These are phyloP conservation scores for Myotis planiceps DNA, from an alignment of 2,797 vertebrate species.

Conservation along the genomic window DNA sequence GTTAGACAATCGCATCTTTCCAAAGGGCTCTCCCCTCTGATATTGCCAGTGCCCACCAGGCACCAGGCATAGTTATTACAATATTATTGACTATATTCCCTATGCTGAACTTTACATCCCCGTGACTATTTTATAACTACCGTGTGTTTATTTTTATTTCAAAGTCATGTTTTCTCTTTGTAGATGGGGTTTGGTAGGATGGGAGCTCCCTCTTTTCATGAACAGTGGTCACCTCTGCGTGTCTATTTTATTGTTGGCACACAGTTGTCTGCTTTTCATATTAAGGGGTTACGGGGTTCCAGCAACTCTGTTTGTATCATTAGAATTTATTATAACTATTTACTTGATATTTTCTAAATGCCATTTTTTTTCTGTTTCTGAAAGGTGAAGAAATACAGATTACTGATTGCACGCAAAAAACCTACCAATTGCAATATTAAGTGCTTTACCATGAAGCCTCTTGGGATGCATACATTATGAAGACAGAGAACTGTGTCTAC, in stretches of 20 bases:
- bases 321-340: neutral
- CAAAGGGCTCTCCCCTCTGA: neutral
- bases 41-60: neutral
- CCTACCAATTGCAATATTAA: slow-evolving; percentile 19
- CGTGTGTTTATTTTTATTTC: neutral
- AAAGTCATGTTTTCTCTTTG: neutral
- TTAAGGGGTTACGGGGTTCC: neutral
- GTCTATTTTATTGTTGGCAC: neutral
- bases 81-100: neutral
- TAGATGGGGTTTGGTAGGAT: neutral
- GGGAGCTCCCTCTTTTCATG: neutral
- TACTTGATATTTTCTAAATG: slow-evolving; percentile 22
- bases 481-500: slow-evolving; percentile 24
- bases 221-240: neutral
- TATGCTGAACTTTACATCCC: neutral
- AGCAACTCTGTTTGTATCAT: neutral
- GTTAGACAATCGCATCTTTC: neutral
- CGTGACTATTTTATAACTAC: neutral
- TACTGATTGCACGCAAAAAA: neutral
- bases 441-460: slow-evolving; percentile 24
- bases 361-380: slow-evolving; percentile 15
- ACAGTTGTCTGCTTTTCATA: neutral
- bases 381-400: slow-evolving; percentile 18
- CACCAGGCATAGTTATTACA: neutral
- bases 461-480: slow-evolving; percentile 45